Conservation (phyloP, 2,888 invertebrate genomes). For the Proisotoma minuta region DNA sequence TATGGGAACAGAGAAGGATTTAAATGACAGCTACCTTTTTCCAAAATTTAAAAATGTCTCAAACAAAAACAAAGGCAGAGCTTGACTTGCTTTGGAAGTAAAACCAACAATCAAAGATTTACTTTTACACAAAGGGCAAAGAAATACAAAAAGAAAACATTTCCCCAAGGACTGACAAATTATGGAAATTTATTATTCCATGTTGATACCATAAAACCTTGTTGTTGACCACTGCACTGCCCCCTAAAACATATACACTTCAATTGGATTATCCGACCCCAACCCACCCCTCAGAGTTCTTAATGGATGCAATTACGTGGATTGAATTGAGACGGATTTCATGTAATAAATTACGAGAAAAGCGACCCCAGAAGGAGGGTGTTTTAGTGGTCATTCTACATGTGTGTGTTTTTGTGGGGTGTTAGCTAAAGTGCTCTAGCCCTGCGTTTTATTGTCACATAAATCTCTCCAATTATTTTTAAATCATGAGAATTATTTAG, state of each 20-base stretch:
- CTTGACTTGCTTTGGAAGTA: not conserved
- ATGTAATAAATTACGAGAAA: constrained; percentile 13
- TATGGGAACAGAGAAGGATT: not conserved
- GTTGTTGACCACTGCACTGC: constrained; percentile 11
- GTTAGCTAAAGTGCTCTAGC: not conserved
- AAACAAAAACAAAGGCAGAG: not conserved
- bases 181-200: constrained; percentile 45
- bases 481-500: not conserved
- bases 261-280: constrained; percentile 3
- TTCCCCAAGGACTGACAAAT: constrained; percentile 44
- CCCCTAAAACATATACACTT: too few relatives aligned
- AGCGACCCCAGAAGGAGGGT: not conserved
- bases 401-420: not conserved
- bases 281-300: not conserved
- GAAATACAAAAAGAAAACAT: too few relatives aligned
- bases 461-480: constrained; percentile 7
- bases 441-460: constrained; percentile 2
- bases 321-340: constrained; percentile 9
- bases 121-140: not conserved
- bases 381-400: not conserved
- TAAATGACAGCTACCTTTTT: too few relatives aligned
- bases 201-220: constrained; percentile 36
- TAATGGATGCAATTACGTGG: constrained; percentile 16
- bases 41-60: not conserved
- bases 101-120: not conserved